phyloP scores from a whole-genome alignment of 1,140 invertebrate genomes.

The Octopus bimaculoides region DNA sequence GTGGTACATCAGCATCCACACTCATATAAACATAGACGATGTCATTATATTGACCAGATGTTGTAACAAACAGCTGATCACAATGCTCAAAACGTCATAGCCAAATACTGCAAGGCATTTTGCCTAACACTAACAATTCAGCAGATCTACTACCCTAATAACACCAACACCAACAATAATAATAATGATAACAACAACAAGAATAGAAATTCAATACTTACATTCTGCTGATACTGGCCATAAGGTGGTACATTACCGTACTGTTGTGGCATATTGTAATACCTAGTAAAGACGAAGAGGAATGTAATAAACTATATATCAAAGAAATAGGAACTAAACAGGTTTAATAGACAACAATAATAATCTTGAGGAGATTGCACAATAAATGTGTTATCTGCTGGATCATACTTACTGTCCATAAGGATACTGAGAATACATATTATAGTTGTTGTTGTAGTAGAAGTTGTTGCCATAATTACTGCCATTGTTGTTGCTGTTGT shows the following conservation, averaged over 20 bases:
- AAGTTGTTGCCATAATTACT: not conserved
- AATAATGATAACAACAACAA: not conserved
- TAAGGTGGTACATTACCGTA: not conserved
- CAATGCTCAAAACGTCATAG: no score
- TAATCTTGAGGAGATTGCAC: not conserved
- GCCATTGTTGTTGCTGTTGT: not conserved
- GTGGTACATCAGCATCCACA: no score
- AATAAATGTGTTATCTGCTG: not conserved
- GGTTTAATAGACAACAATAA: not conserved
- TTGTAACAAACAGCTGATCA: no score
- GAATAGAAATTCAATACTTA: not conserved
- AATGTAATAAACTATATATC: not conserved
- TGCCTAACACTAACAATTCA: no score
- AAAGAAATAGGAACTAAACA: not conserved
- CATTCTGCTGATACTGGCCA: constrained; percentile 11
- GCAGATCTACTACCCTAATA: no score
- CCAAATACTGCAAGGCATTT: no score
- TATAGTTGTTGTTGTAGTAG: constrained; percentile 3
- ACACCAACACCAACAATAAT: no score
- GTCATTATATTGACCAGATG: no score
- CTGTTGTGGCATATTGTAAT: constrained; percentile 7
- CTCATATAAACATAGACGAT: no score
- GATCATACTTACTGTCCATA: not conserved
- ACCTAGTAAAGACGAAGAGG: not conserved
- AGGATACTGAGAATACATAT: not conserved